These are phyloP conservation scores for Buceros bicornis DNA, from an alignment of 2,797 vertebrate species.

Conservation along the genomic window DNA sequence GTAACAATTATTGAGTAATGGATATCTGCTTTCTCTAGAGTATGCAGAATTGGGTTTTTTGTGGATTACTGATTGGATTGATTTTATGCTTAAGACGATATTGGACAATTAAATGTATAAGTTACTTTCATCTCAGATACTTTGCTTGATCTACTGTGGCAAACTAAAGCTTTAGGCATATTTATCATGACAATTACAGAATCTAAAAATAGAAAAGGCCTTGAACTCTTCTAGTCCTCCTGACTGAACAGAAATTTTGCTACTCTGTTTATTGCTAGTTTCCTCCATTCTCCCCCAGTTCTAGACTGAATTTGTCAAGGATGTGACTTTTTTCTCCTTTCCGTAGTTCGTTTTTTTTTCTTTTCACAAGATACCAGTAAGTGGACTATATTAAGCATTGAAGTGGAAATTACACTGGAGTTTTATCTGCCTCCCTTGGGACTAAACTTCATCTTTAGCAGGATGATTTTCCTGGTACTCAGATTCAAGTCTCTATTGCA, in stretches of 20 bases:
- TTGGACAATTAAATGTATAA: constrained; percentile 49
- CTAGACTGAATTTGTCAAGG: neutral
- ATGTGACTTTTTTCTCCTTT: neutral
- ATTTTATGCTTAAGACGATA: constrained; percentile 71
- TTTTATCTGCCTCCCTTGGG: neutral
- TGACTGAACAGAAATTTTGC: neutral
- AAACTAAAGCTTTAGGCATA: neutral
- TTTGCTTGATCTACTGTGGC: constrained; percentile 9
- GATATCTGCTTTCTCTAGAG: constrained; percentile 61
- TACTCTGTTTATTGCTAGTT: neutral
- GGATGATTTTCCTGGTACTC: neutral
- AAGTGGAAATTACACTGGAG: neutral
- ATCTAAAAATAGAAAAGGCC: neutral
- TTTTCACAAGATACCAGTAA: neutral
- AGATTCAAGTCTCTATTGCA: neutral
- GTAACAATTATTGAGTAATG: constrained; percentile 68
- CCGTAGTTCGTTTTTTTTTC: neutral
- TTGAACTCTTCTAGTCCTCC: neutral
- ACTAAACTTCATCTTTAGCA: neutral
- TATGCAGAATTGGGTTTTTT: constrained; percentile 73
- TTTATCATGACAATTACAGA: neutral
- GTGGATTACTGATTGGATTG: constrained; percentile 72
- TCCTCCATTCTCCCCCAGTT: accelerated
- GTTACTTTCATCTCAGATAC: constrained; percentile 17
- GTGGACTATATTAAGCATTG: neutral